phyloP scores from a whole-genome alignment of 2,888 invertebrate genomes.

The Polylopha cassiicola region DNA sequence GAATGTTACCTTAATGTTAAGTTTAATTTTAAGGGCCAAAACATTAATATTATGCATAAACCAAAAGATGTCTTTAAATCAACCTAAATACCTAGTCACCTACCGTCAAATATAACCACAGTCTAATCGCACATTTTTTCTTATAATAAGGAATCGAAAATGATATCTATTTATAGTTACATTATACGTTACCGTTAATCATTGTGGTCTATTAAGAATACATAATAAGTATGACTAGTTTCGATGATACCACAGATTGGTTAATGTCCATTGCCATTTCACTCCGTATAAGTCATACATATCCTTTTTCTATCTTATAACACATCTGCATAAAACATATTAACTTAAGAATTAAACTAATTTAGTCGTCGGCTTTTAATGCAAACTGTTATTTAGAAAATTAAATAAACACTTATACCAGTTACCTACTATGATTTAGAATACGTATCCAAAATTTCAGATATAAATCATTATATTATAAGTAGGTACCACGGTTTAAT shows the following conservation, averaged over 20 bases:
- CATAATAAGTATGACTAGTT: slow-evolving; percentile 47
- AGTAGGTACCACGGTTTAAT: too few relatives aligned
- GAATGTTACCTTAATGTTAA: slow-evolving; percentile 27
- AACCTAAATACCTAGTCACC: slow-evolving; percentile 26
- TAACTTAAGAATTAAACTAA: too few relatives aligned
- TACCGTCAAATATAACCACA: slow-evolving; percentile 28
- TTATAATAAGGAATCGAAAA: slow-evolving; percentile 23
- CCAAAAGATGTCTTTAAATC: slow-evolving; percentile 23
- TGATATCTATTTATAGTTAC: slow-evolving; percentile 35
- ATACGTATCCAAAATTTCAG: too few relatives aligned
- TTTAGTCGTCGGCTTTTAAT: too few relatives aligned
- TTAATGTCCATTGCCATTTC: slow-evolving; percentile 31
- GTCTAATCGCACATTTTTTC: slow-evolving; percentile 32
- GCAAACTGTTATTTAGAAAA: too few relatives aligned
- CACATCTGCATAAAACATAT: too few relatives aligned
- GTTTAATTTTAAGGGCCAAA: slow-evolving; percentile 15
- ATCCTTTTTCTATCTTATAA: too few relatives aligned
- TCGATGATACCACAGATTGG: slow-evolving; percentile 44
- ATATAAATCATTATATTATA: too few relatives aligned
- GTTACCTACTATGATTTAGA: too few relatives aligned
- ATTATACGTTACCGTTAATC: slow-evolving; percentile 22
- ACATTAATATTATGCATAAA: slow-evolving; percentile 18
- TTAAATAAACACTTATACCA: too few relatives aligned
- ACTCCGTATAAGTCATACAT: slow-evolving; percentile 25
- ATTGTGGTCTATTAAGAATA: slow-evolving; percentile 17